Percentiles rank a stretch among this genome's conserved stretches.
Conservation (phyloP, 2,113 vertebrate genomes). For the Toxostoma redivivum region DNA sequence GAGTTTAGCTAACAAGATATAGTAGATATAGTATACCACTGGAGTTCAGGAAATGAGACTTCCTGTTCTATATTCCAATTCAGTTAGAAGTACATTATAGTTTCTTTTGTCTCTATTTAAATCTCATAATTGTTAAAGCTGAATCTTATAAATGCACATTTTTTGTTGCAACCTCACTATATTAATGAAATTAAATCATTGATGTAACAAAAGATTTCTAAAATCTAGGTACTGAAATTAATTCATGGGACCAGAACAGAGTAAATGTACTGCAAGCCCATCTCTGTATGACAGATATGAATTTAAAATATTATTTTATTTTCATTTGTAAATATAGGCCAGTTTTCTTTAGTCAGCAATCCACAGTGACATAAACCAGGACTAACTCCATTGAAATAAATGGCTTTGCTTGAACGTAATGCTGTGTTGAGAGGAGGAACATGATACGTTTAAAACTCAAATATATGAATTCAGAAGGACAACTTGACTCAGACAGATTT, state of each 20-base stretch:
- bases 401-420: not conserved
- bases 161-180: not conserved
- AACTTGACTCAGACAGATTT: not conserved
- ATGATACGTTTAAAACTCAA: not conserved
- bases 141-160: not conserved
- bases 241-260: not conserved
- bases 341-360: not conserved
- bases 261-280: not conserved
- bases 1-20: not conserved
- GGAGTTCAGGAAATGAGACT: slow-evolving; percentile 9
- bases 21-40: not conserved
- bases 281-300: not conserved
- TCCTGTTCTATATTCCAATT: not conserved
- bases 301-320: not conserved
- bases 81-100: not conserved
- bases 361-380: not conserved
- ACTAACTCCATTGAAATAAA: not conserved
- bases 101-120: slow-evolving; percentile 30
- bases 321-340: not conserved
- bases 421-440: not conserved
- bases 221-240: not conserved
- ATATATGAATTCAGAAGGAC: not conserved
- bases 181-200: slow-evolving; percentile 2
- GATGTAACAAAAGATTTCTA: not conserved
- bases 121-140: slow-evolving; percentile 7